Evolutionary conservation across 1,140 invertebrate species (phyloP).

Genomic region (Apis mellifera): DNA sequence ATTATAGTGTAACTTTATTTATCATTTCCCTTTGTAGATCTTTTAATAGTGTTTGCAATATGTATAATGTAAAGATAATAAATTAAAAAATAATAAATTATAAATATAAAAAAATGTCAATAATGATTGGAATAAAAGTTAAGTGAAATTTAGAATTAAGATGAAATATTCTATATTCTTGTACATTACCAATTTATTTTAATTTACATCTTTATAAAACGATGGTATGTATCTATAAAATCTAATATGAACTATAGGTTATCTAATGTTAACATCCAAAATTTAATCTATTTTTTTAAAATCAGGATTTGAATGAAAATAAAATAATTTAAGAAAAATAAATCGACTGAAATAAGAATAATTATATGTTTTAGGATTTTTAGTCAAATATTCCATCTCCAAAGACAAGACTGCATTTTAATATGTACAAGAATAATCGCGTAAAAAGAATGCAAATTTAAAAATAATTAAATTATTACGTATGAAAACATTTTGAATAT

Average conservation of each 20-base stretch:
- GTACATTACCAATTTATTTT: not conserved
- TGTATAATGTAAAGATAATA: not conserved
- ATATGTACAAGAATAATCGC: too few relatives aligned
- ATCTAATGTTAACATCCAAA: not conserved
- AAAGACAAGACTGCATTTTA: too few relatives aligned
- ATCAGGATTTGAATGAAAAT: not conserved
- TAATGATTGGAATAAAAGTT: not conserved
- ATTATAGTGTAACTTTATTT: slow-evolving; percentile 63
- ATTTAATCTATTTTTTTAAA: not conserved
- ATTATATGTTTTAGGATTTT: too few relatives aligned
- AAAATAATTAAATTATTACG: too few relatives aligned
- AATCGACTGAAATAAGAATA: too few relatives aligned
- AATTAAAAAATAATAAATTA: not conserved
- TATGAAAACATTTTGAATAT: too few relatives aligned
- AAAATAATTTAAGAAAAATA: too few relatives aligned
- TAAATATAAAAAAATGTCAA: not conserved
- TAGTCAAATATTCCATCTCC: too few relatives aligned
- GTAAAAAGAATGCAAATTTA: too few relatives aligned
- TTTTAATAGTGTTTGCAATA: not conserved
- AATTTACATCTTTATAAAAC: not conserved
- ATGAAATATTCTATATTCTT: not conserved
- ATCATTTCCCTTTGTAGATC: slow-evolving; percentile 27
- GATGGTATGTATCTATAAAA: not conserved
- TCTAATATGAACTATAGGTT: not conserved
- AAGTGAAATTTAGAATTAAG: not conserved